These are phyloP conservation scores for Dicrostonyx torquatus DNA, from an alignment of 2,797 vertebrate species.

Conservation along the genomic window DNA sequence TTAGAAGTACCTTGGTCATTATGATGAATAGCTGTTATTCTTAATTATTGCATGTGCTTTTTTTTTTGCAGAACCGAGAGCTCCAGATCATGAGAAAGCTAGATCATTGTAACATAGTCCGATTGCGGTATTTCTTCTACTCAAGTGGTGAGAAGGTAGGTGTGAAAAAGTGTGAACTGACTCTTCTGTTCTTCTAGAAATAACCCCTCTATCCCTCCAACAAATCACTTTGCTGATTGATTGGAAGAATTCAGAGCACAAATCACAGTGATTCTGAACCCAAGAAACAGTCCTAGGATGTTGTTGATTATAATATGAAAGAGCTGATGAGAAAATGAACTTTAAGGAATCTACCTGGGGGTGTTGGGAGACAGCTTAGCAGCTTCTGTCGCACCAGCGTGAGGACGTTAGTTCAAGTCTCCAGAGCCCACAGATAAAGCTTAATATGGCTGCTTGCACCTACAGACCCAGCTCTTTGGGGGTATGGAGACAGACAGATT, in stretches of 20 bases:
- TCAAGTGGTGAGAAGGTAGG: conserved; percentile 98
- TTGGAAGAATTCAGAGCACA: conserved; percentile 44
- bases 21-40: conserved; percentile 45
- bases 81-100: conserved; percentile 98
- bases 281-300: background rate
- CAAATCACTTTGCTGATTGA: conserved; percentile 33
- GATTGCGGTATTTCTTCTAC: conserved; percentile 99
- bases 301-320: conserved; percentile 26
- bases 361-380: background rate
- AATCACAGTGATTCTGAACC: background rate
- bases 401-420: background rate
- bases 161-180: conserved; percentile 44
- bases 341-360: background rate
- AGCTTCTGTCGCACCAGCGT: background rate
- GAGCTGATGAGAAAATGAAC: background rate
- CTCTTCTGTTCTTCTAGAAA: conserved; percentile 46
- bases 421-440: background rate
- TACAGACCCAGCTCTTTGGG: background rate
- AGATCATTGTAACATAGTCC: conserved; percentile 99
- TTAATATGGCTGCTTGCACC: background rate
- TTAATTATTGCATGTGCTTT: conserved; percentile 69
- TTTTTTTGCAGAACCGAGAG: conserved; percentile 93
- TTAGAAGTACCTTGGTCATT: conserved; percentile 24
- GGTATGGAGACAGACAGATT: background rate
- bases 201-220: background rate